Evolutionary conservation across 2,888 invertebrate genomes (phyloP).

Genomic region (Ganaspis brasiliensis): DNA sequence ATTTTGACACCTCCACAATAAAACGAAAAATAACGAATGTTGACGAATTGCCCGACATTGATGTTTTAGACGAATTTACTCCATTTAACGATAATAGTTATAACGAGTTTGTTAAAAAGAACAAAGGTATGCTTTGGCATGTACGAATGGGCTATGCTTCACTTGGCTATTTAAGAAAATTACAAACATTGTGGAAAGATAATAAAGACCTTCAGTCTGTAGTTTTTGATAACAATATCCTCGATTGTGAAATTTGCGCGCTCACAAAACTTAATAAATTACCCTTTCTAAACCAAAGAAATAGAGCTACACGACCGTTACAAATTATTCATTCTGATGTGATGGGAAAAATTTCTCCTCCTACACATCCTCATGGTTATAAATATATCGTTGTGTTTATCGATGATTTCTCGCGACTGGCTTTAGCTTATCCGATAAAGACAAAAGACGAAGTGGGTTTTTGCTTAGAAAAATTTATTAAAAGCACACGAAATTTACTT

Average conservation of each 20-base stretch:
- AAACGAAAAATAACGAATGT: conserved; percentile 3
- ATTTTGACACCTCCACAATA: background rate
- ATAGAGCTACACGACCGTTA: conserved; percentile 2
- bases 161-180: conserved; percentile 48
- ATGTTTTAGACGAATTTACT: conserved; percentile 5
- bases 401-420: conserved; percentile 15
- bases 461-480: conserved; percentile 56
- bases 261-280: conserved; percentile 56
- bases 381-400: conserved; percentile 34
- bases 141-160: too few species aligned
- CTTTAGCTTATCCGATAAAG: conserved; percentile 50
- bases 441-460: conserved; percentile 42
- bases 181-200: conserved; percentile 15
- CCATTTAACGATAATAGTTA: background rate
- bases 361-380: conserved; percentile 26
- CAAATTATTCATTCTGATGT: too few species aligned
- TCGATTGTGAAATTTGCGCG: conserved; percentile 38
- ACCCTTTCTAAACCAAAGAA: conserved; percentile 52
- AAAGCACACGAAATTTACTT: conserved; percentile 55
- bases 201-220: conserved; percentile 47
- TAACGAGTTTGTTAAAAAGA: background rate
- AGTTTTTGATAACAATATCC: conserved; percentile 54
- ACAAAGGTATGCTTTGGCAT: too few species aligned
- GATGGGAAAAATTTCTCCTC: too few species aligned
- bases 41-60: background rate